These are phyloP conservation scores for Tetragnatha versicolor DNA, from an alignment of 1,140 invertebrate genomes.

Conservation along the genomic window DNA sequence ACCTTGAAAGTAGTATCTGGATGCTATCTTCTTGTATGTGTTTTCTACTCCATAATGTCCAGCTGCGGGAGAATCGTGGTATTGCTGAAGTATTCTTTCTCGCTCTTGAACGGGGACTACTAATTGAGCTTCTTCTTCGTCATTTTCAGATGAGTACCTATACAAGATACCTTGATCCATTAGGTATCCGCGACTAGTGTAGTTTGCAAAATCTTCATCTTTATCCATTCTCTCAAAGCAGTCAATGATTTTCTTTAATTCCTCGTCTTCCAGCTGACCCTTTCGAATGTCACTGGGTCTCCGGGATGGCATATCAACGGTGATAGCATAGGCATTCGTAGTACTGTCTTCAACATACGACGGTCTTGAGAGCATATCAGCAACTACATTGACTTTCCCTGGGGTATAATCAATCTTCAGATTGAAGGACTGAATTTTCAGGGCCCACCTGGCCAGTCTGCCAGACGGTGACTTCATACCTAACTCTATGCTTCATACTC, in stretches of 20 bases:
- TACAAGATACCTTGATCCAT: not conserved
- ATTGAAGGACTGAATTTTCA: conserved; percentile 13
- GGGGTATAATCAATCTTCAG: not conserved
- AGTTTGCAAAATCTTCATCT: not conserved
- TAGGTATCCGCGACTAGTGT: not conserved
- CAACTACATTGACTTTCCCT: conserved; percentile 1
- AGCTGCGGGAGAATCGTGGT: conserved; percentile 20
- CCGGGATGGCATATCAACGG: not conserved
- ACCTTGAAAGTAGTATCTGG: conserved; percentile 10
- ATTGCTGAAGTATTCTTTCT: not conserved
- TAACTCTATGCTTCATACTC: too few relatives aligned
- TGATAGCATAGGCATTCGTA: not conserved
- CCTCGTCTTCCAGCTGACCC: not conserved
- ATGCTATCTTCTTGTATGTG: not conserved
- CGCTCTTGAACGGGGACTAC: not conserved
- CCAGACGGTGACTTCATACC: not conserved
- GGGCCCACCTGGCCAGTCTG: not conserved
- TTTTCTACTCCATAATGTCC: conserved; percentile 29
- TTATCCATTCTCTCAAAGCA: conserved; percentile 15
- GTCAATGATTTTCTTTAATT: not conserved
- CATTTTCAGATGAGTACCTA: not conserved
- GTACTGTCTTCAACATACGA: not conserved
- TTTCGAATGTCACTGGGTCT: not conserved
- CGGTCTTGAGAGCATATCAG: not conserved
- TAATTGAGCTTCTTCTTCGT: not conserved